phyloP scores from a whole-genome alignment of 2,113 vertebrate species.

The Rhynchomys soricoides region DNA sequence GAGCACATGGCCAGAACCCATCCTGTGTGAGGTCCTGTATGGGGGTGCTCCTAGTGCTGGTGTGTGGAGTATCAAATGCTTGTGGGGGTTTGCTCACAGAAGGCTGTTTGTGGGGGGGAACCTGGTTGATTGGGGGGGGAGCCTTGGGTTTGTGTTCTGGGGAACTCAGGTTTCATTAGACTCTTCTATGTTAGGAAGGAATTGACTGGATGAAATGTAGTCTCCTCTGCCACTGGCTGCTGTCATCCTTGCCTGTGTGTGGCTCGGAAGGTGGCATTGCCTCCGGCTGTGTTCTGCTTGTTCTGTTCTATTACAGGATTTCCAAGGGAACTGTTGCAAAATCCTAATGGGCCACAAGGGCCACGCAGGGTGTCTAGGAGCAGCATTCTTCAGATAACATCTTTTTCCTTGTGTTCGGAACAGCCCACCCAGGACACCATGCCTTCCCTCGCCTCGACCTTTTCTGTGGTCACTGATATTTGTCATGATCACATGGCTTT shows the following conservation, averaged over 20 bases:
- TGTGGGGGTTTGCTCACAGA: background rate
- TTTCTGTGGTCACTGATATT: background rate
- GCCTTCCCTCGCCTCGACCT: background rate
- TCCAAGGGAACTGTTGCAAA: background rate
- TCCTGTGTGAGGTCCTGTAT: background rate
- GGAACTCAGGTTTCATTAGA: background rate
- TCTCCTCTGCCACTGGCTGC: background rate
- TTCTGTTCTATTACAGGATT: background rate
- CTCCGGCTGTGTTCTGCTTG: background rate
- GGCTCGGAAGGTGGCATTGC: too few species aligned
- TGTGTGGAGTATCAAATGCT: fast-evolving
- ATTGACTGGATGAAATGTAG: background rate
- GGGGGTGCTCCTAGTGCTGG: background rate
- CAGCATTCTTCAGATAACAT: background rate
- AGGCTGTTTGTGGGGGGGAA: background rate
- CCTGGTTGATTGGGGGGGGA: background rate
- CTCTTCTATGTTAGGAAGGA: background rate
- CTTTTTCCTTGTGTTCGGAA: background rate
- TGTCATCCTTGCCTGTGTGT: background rate
- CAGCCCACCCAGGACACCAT: background rate
- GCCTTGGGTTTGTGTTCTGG: background rate
- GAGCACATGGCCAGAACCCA: background rate
- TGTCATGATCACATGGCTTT: background rate
- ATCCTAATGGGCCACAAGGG: background rate
- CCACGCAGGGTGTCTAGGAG: background rate